Percentiles rank a stretch among this genome's conserved stretches.
Conservation (phyloP, 2,888 invertebrate genomes). For the Ramazzottius varieornatus region DNA sequence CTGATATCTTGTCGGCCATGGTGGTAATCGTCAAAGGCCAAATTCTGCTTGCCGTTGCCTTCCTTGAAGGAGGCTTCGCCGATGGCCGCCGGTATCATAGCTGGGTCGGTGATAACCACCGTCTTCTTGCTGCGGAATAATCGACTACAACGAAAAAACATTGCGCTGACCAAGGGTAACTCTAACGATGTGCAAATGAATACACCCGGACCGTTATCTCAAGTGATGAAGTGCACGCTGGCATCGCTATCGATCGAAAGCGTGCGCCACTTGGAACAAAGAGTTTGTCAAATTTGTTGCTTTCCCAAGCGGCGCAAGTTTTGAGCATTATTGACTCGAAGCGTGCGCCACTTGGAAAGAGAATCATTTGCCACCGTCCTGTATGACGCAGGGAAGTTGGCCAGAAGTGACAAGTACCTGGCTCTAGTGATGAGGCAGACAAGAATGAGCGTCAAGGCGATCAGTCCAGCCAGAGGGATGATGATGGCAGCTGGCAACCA, state of each 20-base stretch:
- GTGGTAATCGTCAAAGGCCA: neutral
- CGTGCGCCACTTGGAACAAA: too few relatives aligned
- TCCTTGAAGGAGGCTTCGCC: neutral
- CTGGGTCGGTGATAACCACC: neutral
- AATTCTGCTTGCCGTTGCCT: neutral
- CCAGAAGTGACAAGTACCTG: too few relatives aligned
- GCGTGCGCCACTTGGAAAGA: too few relatives aligned
- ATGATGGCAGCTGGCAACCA: neutral
- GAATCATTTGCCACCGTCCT: too few relatives aligned
- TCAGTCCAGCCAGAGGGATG: neutral
- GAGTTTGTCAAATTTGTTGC: neutral
- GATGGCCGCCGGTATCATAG: neutral
- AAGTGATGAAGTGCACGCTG: too few relatives aligned
- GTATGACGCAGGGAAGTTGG: too few relatives aligned
- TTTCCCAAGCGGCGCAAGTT: too few relatives aligned
- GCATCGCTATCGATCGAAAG: too few relatives aligned
- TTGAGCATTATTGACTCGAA: too few relatives aligned
- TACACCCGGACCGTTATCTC: too few relatives aligned
- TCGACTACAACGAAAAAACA: neutral
- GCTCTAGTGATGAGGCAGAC: slow-evolving; percentile 1
- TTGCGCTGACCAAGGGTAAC: too few relatives aligned
- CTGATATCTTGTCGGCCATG: neutral
- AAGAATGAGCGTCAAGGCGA: neutral
- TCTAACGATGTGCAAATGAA: too few relatives aligned
- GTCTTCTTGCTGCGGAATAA: neutral